These are phyloP conservation scores for Elachura formosa DNA, from an alignment of 2,113 vertebrate species.

Conservation along the genomic window DNA sequence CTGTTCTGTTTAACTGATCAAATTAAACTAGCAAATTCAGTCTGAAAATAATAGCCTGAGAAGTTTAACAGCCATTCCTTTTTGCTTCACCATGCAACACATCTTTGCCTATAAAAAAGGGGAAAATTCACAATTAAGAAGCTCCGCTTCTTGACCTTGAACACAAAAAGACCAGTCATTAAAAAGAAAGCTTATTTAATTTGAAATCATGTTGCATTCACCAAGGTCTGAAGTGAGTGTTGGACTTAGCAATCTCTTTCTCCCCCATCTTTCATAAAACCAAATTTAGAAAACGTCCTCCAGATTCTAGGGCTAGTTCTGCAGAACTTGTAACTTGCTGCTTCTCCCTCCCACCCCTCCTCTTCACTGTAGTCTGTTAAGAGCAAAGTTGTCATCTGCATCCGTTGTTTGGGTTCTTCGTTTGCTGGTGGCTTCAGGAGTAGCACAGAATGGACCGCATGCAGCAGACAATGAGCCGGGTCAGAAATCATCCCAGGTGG, in stretches of 20 bases:
- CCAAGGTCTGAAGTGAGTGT: background rate
- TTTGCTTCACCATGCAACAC: background rate
- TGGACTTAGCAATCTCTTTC: background rate
- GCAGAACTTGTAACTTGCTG: background rate
- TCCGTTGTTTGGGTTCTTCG: background rate
- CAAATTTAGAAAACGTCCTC: background rate
- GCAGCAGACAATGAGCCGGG: background rate
- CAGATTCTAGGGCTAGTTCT: background rate
- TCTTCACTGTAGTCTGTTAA: background rate
- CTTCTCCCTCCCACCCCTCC: background rate
- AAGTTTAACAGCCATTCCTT: background rate
- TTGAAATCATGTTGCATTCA: background rate
- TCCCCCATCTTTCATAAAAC: background rate
- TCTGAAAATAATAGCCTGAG: background rate
- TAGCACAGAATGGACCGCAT: accelerated
- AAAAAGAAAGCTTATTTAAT: background rate
- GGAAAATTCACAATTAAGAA: background rate
- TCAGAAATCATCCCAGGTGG: background rate
- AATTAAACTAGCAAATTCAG: background rate
- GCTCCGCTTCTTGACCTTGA: background rate
- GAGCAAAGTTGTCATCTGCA: background rate
- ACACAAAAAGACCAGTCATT: background rate
- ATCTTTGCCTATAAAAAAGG: background rate
- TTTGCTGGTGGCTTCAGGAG: background rate
- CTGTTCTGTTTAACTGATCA: background rate